Evolutionary conservation across 2,888 invertebrate genomes (phyloP), one percentile per base, ranked within the genome.

Genomic region (Lasioglossum oenotherae): DNA sequence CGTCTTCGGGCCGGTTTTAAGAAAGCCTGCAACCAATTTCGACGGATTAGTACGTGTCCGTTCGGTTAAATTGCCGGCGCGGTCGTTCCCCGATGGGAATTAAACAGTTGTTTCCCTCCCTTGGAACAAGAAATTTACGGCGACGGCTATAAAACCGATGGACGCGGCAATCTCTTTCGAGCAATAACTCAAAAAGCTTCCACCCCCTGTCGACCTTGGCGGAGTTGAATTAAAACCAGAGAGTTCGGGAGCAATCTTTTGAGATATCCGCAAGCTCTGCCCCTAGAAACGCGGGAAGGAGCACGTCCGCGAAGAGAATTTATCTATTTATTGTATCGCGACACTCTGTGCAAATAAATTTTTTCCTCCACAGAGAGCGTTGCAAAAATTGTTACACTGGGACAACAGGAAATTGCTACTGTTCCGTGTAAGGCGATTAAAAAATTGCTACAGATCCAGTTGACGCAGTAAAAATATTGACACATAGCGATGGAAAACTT

Each of bases 1-100:
- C 92, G 97, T 97, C 95, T 98, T 98, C 94, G 98, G 97, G 93
- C 98, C 98, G 92, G 98, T 98, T 96, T 98, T 98, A 94, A 98
- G 96, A 96, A 98, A 98, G 94, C 98, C 98, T 98, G 95, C n/a
- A 94, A 89, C n/a, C 64, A 83, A 84, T 44, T 69, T 23, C n/a
- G 12, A n/a, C 38, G 41, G 76, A 81, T 88, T 78, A 88, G 46
- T 80, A 74, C 75, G 57, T 6, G 5, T 38, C 64, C 10, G 46
- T n/a, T 10, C 0, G 49, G 31, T n/a, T n/a, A 53, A 69, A 80
- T 75, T 75, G 41, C 49, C 23, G 31, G 57, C 60, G 31, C 10
- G 53, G 23, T 74, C n/a, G 73, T 53, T 79, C 31, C 38, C 1
- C n/a, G 49, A n/a, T 23, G 44, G 31, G 41, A 53, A 78, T 78